Conservation (phyloP, 2,113 vertebrate genomes). For the human region GRCh38 chrX:73586501-73587000, state of each 20-base stretch:
- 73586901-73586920: neutral
- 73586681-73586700: constrained; percentile 29
- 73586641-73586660: neutral
- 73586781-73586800: neutral
- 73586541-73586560: constrained; percentile 19
- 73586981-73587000: neutral
- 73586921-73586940: neutral
- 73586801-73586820: neutral
- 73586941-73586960: neutral
- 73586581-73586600: constrained; percentile 2
- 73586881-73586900: constrained; percentile 5
- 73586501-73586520: constrained; percentile 13
- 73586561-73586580: neutral
- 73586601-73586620: neutral
- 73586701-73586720: neutral
- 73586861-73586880: constrained; percentile 4
- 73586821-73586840: neutral
- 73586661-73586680: neutral
- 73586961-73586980: neutral
- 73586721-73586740: neutral
- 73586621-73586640: neutral
- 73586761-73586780: neutral
- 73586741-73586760: neutral
- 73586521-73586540: neutral
- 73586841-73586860: neutral